These are phyloP conservation scores for Leptodactylus fallax DNA, from an alignment of 2,797 vertebrate species.

Conservation along the genomic window DNA sequence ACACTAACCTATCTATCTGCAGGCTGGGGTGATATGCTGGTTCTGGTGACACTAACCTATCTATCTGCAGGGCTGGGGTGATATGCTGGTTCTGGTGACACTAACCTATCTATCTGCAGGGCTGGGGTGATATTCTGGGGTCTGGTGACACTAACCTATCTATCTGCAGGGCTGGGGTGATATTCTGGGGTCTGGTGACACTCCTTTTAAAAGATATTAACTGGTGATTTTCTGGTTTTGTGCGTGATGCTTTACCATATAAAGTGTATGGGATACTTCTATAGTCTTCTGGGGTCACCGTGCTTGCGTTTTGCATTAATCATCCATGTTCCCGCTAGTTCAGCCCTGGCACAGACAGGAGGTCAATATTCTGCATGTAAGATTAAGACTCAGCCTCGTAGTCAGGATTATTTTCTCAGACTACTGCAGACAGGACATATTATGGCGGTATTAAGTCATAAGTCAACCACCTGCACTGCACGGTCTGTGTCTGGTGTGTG, in stretches of 20 bases:
- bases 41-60: too few relatives aligned
- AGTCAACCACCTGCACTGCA: not conserved
- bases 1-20: too few relatives aligned
- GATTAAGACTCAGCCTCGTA: not conserved
- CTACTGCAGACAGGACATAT: not conserved
- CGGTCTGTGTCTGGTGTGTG: too few relatives aligned
- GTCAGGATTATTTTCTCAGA: not conserved
- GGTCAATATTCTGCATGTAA: not conserved
- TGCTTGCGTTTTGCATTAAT: not conserved
- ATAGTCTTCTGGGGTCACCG: not conserved
- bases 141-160: too few relatives aligned
- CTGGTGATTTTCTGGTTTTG: not conserved
- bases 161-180: too few relatives aligned
- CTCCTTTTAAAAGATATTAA: too few relatives aligned
- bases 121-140: too few relatives aligned
- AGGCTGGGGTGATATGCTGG: too few relatives aligned
- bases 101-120: too few relatives aligned
- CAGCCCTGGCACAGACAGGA: not conserved
- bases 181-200: too few relatives aligned
- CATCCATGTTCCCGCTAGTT: not conserved
- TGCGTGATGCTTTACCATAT: not conserved
- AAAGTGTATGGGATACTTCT: not conserved
- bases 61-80: too few relatives aligned
- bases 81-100: too few relatives aligned
- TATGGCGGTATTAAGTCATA: not conserved